Evolutionary conservation across 2,888 invertebrate species (phyloP), one percentile per base, ranked within the genome.

Genomic region (Lutraria lutraria): DNA sequence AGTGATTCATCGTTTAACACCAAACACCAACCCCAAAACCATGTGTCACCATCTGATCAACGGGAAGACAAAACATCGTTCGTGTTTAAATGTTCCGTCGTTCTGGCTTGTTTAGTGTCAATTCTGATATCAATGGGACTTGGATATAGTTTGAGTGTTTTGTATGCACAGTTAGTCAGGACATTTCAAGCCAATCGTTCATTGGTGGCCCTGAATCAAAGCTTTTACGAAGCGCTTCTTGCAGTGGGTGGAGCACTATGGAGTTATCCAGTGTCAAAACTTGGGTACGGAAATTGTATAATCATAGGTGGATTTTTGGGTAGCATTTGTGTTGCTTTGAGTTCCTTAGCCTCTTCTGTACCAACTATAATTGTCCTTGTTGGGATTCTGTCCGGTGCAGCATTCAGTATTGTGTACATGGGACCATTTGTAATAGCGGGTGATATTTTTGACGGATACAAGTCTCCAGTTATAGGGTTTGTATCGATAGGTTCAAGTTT

Each of bases 51-150:
- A 25, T 25, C 25, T 25, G 63, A 25, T 8, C 12, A 25, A 68
- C n/a, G 6, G n/a, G 63, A 68, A 68, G 63, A 8, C 0, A 68
- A 68, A 68, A 25, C 63, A 25, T 4, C 63, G 10, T 21, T 87
- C 15, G 21, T 83, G 0, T 56, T 87, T 12, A 81, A 87, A 72
- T 81, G 60, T 56, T 12, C 43, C 1, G 68, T 87, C 54, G 83
- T 87, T 21, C 43, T 83, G 3, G 82, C 87, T 15, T 87, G 87
- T 56, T 56, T 83, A 83, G 60, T 83, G 19, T 83, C 87, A n/a
- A 87, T 87, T 54, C 21, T 87, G 25, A 68, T 88, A 29, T 88
- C 88, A 0, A 88, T 88, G 88, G 88, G 88, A 21, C 80, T 88
- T 12, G 88, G 80, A 0, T 88, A 88, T 68, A 80, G 83, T 84